Evolutionary conservation across 2,888 invertebrate genomes (phyloP).

Genomic region (Lamproptera curius): DNA sequence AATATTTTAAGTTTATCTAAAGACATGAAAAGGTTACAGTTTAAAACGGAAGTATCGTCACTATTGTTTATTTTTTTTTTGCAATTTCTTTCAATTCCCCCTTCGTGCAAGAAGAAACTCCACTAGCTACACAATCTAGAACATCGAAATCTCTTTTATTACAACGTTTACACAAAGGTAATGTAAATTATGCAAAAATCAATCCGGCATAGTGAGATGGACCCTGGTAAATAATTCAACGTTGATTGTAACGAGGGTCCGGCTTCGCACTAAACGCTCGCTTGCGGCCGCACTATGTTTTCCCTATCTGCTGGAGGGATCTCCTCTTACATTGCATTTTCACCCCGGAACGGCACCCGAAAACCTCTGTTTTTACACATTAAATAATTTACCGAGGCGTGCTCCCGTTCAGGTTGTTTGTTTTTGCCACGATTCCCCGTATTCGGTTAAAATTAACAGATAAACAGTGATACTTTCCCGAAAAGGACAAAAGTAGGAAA

Average conservation of each 20-base stretch:
- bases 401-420: background rate
- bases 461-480: too few species aligned
- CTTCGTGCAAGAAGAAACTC: too few species aligned
- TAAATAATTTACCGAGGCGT: background rate
- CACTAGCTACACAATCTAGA: too few species aligned
- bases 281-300: slow-evolving; percentile 48
- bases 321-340: slow-evolving; percentile 21
- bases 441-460: too few species aligned
- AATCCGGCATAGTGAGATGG: slow-evolving; percentile 63
- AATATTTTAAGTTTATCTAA: background rate
- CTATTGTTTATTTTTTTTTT: too few species aligned
- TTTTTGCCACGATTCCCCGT: too few species aligned
- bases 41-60: background rate
- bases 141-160: slow-evolving; percentile 38
- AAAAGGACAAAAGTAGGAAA: too few species aligned
- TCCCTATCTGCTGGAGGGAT: slow-evolving; percentile 31
- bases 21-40: background rate
- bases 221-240: slow-evolving; percentile 69
- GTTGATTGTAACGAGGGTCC: slow-evolving; percentile 70
- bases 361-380: slow-evolving; percentile 11
- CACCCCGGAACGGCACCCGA: slow-evolving; percentile 2
- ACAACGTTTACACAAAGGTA: slow-evolving; percentile 42
- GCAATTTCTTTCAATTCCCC: too few species aligned
- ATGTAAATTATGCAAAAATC: slow-evolving; percentile 73
- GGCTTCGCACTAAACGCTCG: slow-evolving; percentile 62